Percentiles rank a stretch among this genome's conserved stretches.
These are phyloP conservation scores for Lepisosteus osseus DNA, from an alignment of 2,113 vertebrate genomes.

Conservation along the genomic window DNA sequence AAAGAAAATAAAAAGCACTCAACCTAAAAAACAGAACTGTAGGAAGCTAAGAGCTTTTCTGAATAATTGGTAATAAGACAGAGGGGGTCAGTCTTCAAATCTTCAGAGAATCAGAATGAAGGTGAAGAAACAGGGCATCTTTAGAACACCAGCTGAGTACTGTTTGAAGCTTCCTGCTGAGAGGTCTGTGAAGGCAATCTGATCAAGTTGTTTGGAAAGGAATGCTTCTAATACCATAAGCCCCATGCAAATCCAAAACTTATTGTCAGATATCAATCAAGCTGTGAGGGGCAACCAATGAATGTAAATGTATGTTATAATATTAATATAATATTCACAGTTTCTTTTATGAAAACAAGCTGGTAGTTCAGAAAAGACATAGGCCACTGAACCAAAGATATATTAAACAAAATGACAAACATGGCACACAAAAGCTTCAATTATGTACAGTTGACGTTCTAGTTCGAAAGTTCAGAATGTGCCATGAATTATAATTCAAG, in stretches of 20 bases:
- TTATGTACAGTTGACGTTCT: too few species aligned
- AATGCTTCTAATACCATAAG: not conserved
- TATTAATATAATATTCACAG: too few species aligned
- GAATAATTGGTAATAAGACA: constrained; percentile 5
- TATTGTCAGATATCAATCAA: not conserved
- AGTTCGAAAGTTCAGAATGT: too few species aligned
- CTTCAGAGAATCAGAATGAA: not conserved
- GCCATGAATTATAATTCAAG: too few species aligned
- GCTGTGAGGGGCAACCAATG: not conserved
- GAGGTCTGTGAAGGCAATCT: not conserved
- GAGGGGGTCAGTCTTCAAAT: not conserved
- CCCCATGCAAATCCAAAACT: not conserved
- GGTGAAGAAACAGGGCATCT: not conserved
- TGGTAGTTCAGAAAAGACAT: too few species aligned
- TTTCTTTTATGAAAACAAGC: too few species aligned
- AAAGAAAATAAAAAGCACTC: too few species aligned
- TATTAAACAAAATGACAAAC: too few species aligned
- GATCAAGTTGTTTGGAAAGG: constrained; percentile 17
- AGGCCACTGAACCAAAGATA: too few species aligned
- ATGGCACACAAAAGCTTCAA: too few species aligned
- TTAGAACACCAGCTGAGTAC: not conserved
- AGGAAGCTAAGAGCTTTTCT: constrained; percentile 4
- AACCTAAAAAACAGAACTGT: not conserved
- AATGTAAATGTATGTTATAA: not conserved
- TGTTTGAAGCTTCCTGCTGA: constrained; percentile 11